Evolutionary conservation across 2,797 vertebrate species (phyloP).

Genomic region (Hemibagrus guttatus): DNA sequence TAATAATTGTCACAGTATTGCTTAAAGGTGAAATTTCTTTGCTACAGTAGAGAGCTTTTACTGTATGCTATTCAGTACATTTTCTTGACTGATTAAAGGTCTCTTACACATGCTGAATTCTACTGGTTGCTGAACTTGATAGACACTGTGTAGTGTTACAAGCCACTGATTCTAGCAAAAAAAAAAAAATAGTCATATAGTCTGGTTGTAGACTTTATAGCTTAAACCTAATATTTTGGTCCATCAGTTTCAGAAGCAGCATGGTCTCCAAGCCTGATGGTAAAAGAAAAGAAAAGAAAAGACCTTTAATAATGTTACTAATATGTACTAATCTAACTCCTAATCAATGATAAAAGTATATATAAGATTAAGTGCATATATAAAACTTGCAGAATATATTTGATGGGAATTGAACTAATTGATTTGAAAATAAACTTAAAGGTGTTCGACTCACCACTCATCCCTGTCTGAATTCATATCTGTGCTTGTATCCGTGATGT

Average conservation of each 20-base stretch:
- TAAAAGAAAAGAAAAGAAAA: neutral
- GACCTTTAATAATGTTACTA: neutral
- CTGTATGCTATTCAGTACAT: neutral
- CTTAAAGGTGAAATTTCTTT: neutral
- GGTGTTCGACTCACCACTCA: slow-evolving; percentile 24
- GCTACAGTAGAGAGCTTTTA: neutral
- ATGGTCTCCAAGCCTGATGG: neutral
- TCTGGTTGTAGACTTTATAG: neutral
- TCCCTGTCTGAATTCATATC: slow-evolving; percentile 21
- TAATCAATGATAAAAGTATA: neutral
- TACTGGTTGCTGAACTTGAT: neutral
- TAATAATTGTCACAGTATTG: slow-evolving; percentile 5
- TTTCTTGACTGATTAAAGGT: neutral
- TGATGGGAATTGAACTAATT: neutral
- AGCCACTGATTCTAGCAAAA: neutral
- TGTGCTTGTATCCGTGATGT: slow-evolving; percentile 12
- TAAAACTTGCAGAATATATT: too few species aligned
- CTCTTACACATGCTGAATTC: neutral
- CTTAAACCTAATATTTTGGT: neutral
- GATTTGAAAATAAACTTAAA: neutral
- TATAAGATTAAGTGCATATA: neutral
- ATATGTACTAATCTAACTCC: neutral
- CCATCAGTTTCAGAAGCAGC: neutral
- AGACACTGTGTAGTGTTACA: neutral
- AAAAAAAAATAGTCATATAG: neutral